Percentiles rank a stretch among this genome's conserved stretches.
These are phyloP conservation scores for Spilosoma lubricipeda DNA, from an alignment of 2,888 invertebrate genomes.

Conservation along the genomic window DNA sequence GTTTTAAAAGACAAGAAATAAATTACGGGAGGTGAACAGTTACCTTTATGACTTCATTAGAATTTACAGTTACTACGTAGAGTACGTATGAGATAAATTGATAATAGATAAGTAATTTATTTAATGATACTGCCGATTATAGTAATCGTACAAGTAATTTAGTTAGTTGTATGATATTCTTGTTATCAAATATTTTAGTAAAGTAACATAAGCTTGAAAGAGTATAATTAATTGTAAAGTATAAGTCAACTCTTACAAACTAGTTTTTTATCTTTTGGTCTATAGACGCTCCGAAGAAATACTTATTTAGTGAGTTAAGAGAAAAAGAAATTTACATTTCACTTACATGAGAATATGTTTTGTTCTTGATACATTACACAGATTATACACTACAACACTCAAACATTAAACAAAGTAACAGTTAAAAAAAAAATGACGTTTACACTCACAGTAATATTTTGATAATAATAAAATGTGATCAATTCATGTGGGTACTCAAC, in stretches of 20 bases:
- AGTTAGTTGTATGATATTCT: constrained; percentile 16
- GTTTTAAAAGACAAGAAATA: neutral
- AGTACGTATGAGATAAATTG: neutral
- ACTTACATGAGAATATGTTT: too few relatives aligned
- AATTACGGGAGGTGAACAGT: neutral
- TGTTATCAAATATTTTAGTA: neutral
- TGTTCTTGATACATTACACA: too few relatives aligned
- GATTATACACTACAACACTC: too few relatives aligned
- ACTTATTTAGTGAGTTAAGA: too few relatives aligned
- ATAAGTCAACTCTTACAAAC: neutral
- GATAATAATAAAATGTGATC: too few relatives aligned
- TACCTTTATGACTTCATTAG: neutral
- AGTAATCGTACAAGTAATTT: neutral
- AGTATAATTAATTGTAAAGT: neutral
- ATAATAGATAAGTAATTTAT: constrained; percentile 5
- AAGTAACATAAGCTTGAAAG: neutral
- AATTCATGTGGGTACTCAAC: too few relatives aligned
- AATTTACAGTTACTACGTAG: neutral
- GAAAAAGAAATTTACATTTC: too few relatives aligned
- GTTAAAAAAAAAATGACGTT: too few relatives aligned
- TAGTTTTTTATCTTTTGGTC: neutral
- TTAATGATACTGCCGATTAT: neutral
- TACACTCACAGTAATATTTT: too few relatives aligned
- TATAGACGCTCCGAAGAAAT: neutral
- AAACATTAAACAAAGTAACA: too few relatives aligned